These are phyloP conservation scores for Peromyscus melanophrys DNA, from an alignment of 2,797 vertebrate species.

Conservation along the genomic window DNA sequence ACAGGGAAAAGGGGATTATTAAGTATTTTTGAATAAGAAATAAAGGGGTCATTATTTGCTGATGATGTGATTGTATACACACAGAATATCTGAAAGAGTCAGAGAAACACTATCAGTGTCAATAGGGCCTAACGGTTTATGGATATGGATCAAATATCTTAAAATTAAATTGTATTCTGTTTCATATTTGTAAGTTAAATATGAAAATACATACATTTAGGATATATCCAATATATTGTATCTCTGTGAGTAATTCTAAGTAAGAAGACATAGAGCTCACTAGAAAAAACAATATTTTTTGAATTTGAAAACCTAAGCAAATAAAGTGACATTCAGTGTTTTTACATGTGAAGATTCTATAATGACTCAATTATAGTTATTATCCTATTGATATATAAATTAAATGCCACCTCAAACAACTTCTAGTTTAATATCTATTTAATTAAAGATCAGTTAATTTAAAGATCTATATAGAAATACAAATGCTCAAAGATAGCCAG, in stretches of 20 bases:
- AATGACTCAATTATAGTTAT: not conserved
- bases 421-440: not conserved
- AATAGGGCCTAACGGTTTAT: not conserved
- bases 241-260: not conserved
- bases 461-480: not conserved
- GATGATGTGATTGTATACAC: not conserved
- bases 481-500: not conserved
- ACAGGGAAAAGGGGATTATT: not conserved
- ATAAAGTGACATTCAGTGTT: not conserved
- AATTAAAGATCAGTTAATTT: not conserved
- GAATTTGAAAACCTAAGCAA: not conserved
- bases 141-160: not conserved
- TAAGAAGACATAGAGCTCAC: not conserved
- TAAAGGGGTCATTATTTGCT: not conserved
- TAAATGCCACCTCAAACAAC: not conserved
- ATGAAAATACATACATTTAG: not conserved
- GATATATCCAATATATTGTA: not conserved
- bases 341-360: not conserved
- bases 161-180: not conserved
- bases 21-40: slow-evolving; percentile 6
- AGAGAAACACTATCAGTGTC: not conserved
- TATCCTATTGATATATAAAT: not conserved
- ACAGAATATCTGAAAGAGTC: not conserved
- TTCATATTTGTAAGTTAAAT: not conserved
- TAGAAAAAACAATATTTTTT: not conserved